Percentiles rank a stretch among this genome's conserved stretches.
These are phyloP conservation scores for Phyllotis vaccarum DNA, from an alignment of 2,797 vertebrate species.

Conservation along the genomic window DNA sequence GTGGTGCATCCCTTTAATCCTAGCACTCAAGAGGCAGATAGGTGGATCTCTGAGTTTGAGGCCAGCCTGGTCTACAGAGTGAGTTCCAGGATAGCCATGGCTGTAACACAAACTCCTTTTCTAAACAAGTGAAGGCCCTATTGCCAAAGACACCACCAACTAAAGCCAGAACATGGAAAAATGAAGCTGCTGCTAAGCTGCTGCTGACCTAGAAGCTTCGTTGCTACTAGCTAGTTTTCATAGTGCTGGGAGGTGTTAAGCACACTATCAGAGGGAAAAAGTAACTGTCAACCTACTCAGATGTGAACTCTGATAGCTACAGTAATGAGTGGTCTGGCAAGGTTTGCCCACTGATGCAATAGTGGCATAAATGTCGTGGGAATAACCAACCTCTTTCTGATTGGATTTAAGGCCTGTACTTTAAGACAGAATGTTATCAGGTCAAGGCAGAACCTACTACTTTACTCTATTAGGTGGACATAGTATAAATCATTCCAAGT, in stretches of 20 bases:
- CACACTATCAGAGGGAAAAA: background rate
- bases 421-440: background rate
- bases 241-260: background rate
- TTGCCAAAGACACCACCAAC: background rate
- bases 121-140: background rate
- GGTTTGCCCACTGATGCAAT: background rate
- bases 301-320: background rate
- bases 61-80: too few species aligned
- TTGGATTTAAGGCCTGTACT: background rate
- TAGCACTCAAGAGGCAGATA: too few species aligned
- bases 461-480: background rate
- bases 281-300: background rate
- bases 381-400: background rate
- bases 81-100: too few species aligned
- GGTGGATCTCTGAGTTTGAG: too few species aligned
- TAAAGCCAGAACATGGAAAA: background rate
- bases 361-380: background rate
- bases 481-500: background rate
- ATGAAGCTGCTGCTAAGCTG: too few species aligned
- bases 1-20: too few species aligned
- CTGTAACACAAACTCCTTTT: too few species aligned
- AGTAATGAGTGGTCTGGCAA: too few species aligned
- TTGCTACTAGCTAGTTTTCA: background rate
- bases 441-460: background rate
- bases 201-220: background rate